Base-by-base conservation (phyloP, 2,113 vertebrate genomes). In the Mesembrinibis cayennensis region DNA sequence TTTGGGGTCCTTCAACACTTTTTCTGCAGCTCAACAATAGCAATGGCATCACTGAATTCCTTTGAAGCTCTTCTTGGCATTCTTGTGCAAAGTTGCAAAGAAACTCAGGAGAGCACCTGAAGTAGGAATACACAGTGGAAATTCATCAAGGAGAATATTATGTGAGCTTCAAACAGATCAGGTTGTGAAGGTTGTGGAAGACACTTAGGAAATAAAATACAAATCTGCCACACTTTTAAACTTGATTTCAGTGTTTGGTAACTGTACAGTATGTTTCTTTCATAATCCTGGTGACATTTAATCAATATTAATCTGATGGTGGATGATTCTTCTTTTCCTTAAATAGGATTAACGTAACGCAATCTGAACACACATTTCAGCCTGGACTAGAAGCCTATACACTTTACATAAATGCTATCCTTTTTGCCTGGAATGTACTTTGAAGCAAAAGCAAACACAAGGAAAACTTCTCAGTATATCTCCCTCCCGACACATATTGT, bases 291-390 rank as follows among this genome's bases (percentile, higher is more conserved):
- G 89, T 96, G 97, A 97, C 95, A 97, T 97, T 93, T 97, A 96
- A 97, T 98, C 98, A 96, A 98, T 98, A 97, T 95, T 97, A 98
- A 98, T 97, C 97, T 96, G 96, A 98, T 95, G 87, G 72, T 56
- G 78, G 90, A 95, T 92, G 96, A 97, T 95, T 97, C 91, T 91
- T 95, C 88, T 87, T 94, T 95, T 89, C 83, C 95, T 97, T 95
- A 96, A 97, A 97, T 80, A 97, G 95, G 93, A 98, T 98, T 97
- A 97, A 97, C 36, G 76, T 80, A 92, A 94, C 49, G 5, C 90
- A 96, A 89, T 82, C 92, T 96, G 95, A 89, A 94, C 96, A 97
- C 92, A 97, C 87, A 97, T 95, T 97, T 95, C 94, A 97, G 89
- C 62, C 61, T 55, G 52, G 80, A 87, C 84, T 94, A 11, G 40